Evolutionary conservation across 2,797 vertebrate genomes (phyloP).

Genomic region (Lepilemur septentrionalis): DNA sequence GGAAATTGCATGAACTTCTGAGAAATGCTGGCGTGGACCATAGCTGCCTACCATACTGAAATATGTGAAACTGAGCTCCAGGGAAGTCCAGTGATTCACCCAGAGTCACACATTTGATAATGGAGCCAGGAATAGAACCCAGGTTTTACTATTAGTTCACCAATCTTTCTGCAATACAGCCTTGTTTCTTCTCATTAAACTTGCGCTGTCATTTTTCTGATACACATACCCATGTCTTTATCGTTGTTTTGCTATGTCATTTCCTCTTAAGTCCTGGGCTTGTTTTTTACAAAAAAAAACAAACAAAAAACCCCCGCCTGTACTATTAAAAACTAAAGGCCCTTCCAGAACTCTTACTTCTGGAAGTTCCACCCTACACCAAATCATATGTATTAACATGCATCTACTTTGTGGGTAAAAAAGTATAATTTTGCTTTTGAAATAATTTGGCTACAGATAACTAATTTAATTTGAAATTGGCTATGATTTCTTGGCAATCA

Average conservation of each 20-base stretch:
- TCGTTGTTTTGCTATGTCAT: neutral
- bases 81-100: neutral
- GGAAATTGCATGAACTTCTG: neutral
- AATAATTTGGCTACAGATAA: conserved; percentile 62
- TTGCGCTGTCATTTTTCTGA: neutral
- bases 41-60: neutral
- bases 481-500: conserved; percentile 66
- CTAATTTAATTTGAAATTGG: conserved; percentile 70
- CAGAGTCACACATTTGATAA: neutral
- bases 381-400: neutral
- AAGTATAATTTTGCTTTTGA: conserved; percentile 36
- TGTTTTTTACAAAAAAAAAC: neutral
- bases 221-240: neutral
- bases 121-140: neutral
- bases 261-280: neutral
- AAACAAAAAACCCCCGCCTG: neutral
- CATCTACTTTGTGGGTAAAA: conserved; percentile 19
- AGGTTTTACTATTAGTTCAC: neutral
- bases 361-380: neutral
- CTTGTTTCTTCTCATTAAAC: neutral
- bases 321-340: neutral
- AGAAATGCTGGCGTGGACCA: neutral
- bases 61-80: neutral
- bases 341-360: neutral
- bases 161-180: neutral